phyloP scores from a whole-genome alignment of 2,888 invertebrate genomes.

The Meloe dianella region DNA sequence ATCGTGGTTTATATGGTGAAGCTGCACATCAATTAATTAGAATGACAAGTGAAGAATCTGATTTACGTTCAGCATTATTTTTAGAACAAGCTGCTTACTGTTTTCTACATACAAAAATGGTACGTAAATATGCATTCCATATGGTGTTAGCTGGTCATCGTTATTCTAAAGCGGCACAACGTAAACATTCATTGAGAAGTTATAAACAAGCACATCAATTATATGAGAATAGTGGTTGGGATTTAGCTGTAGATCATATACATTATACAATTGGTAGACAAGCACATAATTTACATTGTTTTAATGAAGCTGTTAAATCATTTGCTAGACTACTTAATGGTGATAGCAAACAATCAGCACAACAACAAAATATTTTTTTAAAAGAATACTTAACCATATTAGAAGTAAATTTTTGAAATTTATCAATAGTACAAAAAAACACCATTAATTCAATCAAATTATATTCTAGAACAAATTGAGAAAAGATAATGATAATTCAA shows the following conservation, averaged over 20 bases:
- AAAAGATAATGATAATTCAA: slow-evolving; percentile 56
- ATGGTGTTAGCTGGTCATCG: slow-evolving; percentile 96
- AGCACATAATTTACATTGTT: slow-evolving; percentile 79
- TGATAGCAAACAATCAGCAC: slow-evolving; percentile 71
- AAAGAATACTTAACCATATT: slow-evolving; percentile 87
- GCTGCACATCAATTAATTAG: slow-evolving; percentile 95
- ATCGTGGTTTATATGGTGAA: slow-evolving; percentile 80
- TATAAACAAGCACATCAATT: slow-evolving; percentile 91
- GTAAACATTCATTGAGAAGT: slow-evolving; percentile 89
- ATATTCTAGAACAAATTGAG: slow-evolving; percentile 53
- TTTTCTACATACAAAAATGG: slow-evolving; percentile 78
- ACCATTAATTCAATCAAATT: slow-evolving; percentile 26
- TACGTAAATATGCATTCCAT: slow-evolving; percentile 94
- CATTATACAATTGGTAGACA: slow-evolving; percentile 92
- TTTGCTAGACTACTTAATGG: slow-evolving; percentile 79
- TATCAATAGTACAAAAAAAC: slow-evolving; percentile 7
- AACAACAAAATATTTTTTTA: slow-evolving; percentile 81
- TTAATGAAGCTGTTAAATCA: slow-evolving; percentile 73
- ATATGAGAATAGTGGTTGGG: slow-evolving; percentile 78
- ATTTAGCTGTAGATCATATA: slow-evolving; percentile 93
- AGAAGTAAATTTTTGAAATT: slow-evolving; percentile 64
- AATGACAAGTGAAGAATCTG: slow-evolving; percentile 98
- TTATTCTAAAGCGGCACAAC: slow-evolving; percentile 90
- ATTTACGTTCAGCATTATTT: slow-evolving; percentile 89
- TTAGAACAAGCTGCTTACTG: slow-evolving; percentile 96